Evolutionary conservation across 2,888 invertebrate species (phyloP), one percentile per base, ranked within the genome.

Genomic region (Sialis fuliginosa): DNA sequence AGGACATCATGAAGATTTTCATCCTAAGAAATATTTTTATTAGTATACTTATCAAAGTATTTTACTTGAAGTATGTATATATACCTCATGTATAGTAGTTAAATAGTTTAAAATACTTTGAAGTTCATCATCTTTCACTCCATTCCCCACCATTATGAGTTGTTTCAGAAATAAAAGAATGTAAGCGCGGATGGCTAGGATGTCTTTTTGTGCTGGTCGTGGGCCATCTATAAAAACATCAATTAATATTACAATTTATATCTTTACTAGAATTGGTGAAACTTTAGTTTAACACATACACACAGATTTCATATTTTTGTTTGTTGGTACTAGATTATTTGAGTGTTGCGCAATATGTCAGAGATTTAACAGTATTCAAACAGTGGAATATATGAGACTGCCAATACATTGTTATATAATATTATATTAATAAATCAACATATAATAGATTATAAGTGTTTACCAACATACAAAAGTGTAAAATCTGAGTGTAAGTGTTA

Each of bases 1-100:
- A 98, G 72, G 5, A 99, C 96, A 63, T 99, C 98, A 62, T 95
- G 92, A 50, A 98, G 74, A 66, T 98, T 98, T 66, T 98, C 97
- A 66, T 97, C 96, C 87, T 86, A 67, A 52, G 39, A 46, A 43
- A 45, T 48, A 49, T 13, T 32, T 44, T 12, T 41, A 32, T 41
- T 22, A 10, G 12, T 37, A 37, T 37, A 37, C 5, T 6, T 37
- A 37, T 37, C 6, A 10, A 33, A 47, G 33, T 33, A 33, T 40
- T 12, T 30, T 33, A 6, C 22, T 22, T 1, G 44, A 22, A 42
- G 8, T 46, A 34, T 10, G 22, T 22, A 31, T 6, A 22, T 22
- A 2, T 69, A 89, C 90, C 79, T 97, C 96, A 62, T 96, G 89
- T 73, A 96, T 90, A 50, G 96, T 97, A 33, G 95, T 92, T 56